Evolutionary conservation across 2,888 invertebrate species (phyloP).

Genomic region (Oscheius myriophilus): DNA sequence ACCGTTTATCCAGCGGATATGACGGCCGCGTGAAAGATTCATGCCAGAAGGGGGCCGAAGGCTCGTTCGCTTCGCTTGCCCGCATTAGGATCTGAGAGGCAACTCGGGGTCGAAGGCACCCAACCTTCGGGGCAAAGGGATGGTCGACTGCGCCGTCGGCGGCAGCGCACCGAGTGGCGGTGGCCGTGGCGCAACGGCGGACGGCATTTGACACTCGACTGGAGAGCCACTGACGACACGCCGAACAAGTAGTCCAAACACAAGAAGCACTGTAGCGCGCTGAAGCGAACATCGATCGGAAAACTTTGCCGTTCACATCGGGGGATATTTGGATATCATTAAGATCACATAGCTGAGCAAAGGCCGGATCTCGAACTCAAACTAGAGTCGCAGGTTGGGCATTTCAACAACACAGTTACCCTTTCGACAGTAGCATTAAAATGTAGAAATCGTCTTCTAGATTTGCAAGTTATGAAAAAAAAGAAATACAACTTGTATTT

Average conservation of each 20-base stretch:
- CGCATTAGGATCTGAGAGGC: neutral
- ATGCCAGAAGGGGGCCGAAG: constrained; percentile 1
- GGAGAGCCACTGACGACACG: constrained; percentile 30
- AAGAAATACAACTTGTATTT: too few species aligned
- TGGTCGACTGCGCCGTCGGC: constrained; percentile 21
- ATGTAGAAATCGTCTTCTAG: too few species aligned
- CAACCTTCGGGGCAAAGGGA: neutral
- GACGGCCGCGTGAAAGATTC: constrained; percentile 13
- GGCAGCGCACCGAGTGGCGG: constrained; percentile 22
- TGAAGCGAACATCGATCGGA: constrained; percentile 24
- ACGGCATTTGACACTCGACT: constrained; percentile 32
- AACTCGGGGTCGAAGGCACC: neutral
- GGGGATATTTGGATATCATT: too few species aligned
- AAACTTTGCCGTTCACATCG: constrained; percentile 3
- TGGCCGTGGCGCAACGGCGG: constrained; percentile 28
- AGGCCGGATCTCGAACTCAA: too few species aligned
- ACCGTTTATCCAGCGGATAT: constrained; percentile 14
- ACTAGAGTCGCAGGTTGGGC: too few species aligned
- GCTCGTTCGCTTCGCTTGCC: neutral
- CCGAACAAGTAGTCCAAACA: constrained; percentile 30
- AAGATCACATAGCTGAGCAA: too few species aligned
- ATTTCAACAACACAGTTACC: too few species aligned
- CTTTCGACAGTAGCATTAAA: too few species aligned
- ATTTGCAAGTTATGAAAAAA: too few species aligned
- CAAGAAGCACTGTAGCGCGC: constrained; percentile 30